Conservation (phyloP, 92 coral and sea anemone species). For the Anthopleura xanthogrammica region DNA sequence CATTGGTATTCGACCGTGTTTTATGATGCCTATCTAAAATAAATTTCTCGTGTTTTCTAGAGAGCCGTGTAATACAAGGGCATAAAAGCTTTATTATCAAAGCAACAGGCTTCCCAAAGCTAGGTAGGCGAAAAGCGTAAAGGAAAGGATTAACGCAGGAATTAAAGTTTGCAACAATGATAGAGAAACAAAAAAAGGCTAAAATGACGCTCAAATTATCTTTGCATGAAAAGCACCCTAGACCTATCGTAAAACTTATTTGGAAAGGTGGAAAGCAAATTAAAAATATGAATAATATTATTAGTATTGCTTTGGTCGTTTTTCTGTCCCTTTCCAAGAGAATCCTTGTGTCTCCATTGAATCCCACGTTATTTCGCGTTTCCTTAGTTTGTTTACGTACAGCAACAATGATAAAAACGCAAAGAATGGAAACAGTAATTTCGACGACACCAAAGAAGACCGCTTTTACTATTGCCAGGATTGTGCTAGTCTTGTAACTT, state of each 20-base stretch:
- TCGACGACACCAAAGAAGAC: neutral
- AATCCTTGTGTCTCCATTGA: neutral
- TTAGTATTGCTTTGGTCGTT: neutral
- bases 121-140: conserved; percentile 25
- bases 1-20: no score
- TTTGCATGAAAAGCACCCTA: no score
- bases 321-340: neutral
- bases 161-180: neutral
- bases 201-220: no score
- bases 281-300: neutral
- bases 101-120: conserved; percentile 11
- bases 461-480: neutral
- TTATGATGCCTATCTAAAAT: no score
- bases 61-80: no score
- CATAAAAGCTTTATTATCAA: neutral
- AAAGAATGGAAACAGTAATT: neutral
- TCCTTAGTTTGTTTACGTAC: neutral
- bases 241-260: no score
- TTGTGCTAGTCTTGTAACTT: neutral
- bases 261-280: neutral
- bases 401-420: neutral
- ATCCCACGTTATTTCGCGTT: neutral
- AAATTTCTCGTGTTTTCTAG: no score
- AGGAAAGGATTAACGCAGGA: conserved; percentile 26
- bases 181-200: neutral